These are phyloP conservation scores for Rhizomys pruinosus DNA, from an alignment of 2,113 vertebrate species.

Conservation along the genomic window DNA sequence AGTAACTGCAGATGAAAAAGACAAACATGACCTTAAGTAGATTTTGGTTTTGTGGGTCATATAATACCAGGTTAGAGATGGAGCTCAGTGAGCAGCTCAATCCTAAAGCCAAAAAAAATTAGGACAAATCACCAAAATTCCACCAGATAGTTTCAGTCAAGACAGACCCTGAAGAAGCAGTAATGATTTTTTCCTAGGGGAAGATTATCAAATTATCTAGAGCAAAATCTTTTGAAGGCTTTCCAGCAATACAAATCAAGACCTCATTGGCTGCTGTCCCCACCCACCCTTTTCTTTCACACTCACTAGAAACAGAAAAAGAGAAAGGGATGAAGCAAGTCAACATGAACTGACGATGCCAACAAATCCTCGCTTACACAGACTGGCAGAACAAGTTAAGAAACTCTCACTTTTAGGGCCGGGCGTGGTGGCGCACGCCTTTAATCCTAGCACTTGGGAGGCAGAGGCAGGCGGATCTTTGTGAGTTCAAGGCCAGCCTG, in stretches of 20 bases:
- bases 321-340: neutral
- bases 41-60: conserved; percentile 2
- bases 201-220: neutral
- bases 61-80: neutral
- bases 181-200: neutral
- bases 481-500: too few species aligned
- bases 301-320: neutral
- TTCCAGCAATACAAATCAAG: neutral
- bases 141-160: conserved; percentile 30
- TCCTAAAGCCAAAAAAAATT: conserved; percentile 3
- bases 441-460: too few species aligned
- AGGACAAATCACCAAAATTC: conserved; percentile 32
- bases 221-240: neutral
- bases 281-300: rapidly evolving
- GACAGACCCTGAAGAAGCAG: neutral
- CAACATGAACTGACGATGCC: neutral
- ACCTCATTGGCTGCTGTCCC: neutral
- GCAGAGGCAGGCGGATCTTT: too few species aligned
- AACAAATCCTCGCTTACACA: neutral
- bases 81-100: neutral
- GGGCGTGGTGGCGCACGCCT: too few species aligned
- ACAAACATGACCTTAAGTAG: neutral
- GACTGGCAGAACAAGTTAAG: neutral
- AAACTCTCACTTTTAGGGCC: too few species aligned
- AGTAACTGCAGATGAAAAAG: neutral